Evolutionary conservation across 2,888 invertebrate genomes (phyloP), one percentile per base, ranked within the genome.

Genomic region (Synanthedon vespiformis): DNA sequence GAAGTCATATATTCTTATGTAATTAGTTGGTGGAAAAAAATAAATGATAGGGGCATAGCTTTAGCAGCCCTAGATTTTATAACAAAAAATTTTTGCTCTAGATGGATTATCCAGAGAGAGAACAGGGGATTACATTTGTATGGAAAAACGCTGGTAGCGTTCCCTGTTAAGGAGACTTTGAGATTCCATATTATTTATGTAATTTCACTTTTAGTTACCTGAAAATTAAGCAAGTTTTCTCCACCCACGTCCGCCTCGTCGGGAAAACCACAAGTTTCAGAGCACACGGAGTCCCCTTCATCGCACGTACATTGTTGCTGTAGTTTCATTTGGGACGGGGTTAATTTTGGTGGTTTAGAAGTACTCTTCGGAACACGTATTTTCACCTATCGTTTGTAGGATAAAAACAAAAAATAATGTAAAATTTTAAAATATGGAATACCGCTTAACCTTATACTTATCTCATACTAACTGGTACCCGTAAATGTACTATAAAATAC

Each of bases 361-460:
- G 73, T 89, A 76, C 72, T 90, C 74, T 78, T 91, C 70, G 77
- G 91, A 22, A 92, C 89, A 16, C 91, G 79, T 53, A 92, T 92
- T 57, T 90, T 90, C 13, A 92, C 76, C 85, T 85, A 48, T n/a
- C 14, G 10, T 40, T 14, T 6, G 44, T 41, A 41, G n/a, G 4
- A 41, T 41, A 12, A 41, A 41, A 41, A 41, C n/a, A n/a, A 41
- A 41, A 13, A n/a, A 4, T 40, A 40, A 40, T 18, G 3, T 18
- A 18, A 18, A 2, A 18, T 18, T 18, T 18, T 18, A 18, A 18
- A 27, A 27, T 27, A 27, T 5, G 6, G 27, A 27, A 27, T 27
- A 27, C 27, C 6, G 27, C 27, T 27, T 27, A 27, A 27, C 6
- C 27, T 18, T 27, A 27, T 27, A 6, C 27, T 27, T 3, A 5